Evolutionary conservation across 2,113 vertebrate genomes (phyloP).

Genomic region (Sialia sialis): DNA sequence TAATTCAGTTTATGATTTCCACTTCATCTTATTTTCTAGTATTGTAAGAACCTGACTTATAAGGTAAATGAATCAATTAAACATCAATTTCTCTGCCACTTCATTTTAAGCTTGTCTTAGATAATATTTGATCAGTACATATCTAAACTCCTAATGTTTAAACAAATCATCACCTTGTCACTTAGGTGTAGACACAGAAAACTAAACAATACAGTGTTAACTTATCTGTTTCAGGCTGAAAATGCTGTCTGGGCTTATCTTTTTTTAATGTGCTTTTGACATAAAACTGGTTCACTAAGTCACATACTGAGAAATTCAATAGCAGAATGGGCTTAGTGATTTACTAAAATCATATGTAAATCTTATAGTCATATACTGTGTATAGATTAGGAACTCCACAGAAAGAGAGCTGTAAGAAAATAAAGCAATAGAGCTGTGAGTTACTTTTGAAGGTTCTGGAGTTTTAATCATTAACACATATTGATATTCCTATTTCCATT

Average conservation of each 20-base stretch:
- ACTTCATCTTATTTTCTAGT: neutral
- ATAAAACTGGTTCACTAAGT: neutral
- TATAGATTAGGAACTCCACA: neutral
- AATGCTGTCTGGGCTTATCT: constrained; percentile 4
- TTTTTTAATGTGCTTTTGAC: constrained; percentile 38
- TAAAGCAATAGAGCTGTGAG: neutral
- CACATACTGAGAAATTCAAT: constrained; percentile 1
- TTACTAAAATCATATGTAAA: constrained; percentile 42
- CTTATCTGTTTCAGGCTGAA: neutral
- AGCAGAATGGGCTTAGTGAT: constrained; percentile 27
- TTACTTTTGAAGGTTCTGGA: neutral
- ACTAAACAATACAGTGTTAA: neutral
- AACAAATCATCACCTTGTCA: constrained; percentile 13
- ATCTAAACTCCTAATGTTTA: neutral
- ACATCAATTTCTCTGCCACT: constrained; percentile 21
- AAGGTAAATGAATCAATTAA: constrained; percentile 54
- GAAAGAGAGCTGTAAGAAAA: neutral
- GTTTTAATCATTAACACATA: neutral
- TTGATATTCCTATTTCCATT: neutral
- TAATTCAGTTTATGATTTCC: neutral
- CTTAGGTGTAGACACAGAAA: neutral
- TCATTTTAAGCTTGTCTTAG: constrained; percentile 28
- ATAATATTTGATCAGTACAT: constrained; percentile 21
- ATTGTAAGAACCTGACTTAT: neutral
- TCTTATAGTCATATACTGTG: neutral